phyloP scores from a whole-genome alignment of 2,888 invertebrate species.

The Amorpha juglandis region DNA sequence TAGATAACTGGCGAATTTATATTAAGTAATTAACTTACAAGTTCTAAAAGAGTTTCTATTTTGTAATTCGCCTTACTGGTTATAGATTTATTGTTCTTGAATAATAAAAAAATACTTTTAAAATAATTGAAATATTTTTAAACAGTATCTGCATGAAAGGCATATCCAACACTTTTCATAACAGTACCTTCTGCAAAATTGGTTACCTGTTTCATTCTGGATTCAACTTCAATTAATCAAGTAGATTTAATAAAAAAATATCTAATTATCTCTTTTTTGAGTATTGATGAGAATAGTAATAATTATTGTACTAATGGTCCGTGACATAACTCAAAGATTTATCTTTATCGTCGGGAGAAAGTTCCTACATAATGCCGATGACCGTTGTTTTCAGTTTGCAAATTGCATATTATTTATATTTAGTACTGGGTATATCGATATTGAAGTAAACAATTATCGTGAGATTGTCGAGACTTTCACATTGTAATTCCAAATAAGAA shows the following conservation, averaged over 20 bases:
- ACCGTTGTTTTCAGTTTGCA: slow-evolving; percentile 11
- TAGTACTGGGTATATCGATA: neutral
- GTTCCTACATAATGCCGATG: slow-evolving; percentile 16
- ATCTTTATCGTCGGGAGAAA: slow-evolving; percentile 11
- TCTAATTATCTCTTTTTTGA: neutral
- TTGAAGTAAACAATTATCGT: slow-evolving; percentile 11
- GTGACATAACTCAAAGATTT: neutral
- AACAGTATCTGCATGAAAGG: too few species aligned
- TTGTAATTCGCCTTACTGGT: too few species aligned
- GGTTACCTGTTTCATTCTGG: too few species aligned
- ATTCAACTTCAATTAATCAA: too few species aligned
- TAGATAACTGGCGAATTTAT: neutral
- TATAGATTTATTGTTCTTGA: too few species aligned
- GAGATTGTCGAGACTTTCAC: neutral
- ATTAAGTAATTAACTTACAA: neutral
- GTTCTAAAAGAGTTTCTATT: neutral
- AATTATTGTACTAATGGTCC: neutral
- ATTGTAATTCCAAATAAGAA: neutral
- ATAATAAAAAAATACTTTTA: too few species aligned
- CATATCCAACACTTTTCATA: too few species aligned
- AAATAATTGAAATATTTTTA: too few species aligned
- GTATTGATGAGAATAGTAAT: neutral
- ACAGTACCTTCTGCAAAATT: too few species aligned
- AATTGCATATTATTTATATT: slow-evolving; percentile 18
- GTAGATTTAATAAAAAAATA: too few species aligned